A percentile compares a stretch with the other conserved stretches of the same genome.
Evolutionary conservation across 2,888 invertebrate species (phyloP).

Genomic region (Volucella inflata): DNA sequence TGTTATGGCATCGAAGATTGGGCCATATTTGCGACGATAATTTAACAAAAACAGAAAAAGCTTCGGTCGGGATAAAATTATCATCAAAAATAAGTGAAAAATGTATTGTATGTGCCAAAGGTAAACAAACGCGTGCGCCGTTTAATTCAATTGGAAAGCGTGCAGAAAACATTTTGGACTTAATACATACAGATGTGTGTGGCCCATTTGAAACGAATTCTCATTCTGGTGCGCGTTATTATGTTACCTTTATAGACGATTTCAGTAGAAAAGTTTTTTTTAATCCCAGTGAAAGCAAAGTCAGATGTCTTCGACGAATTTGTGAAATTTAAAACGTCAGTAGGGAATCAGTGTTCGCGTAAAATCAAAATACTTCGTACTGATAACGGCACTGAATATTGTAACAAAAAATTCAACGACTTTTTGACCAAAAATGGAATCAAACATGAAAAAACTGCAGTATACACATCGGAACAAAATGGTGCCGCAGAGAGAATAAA

Average conservation of each 20-base stretch:
- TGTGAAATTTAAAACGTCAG: constrained; percentile 59
- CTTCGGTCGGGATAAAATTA: background rate
- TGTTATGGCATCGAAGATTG: background rate
- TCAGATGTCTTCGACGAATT: constrained; percentile 68
- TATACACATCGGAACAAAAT: constrained; percentile 75
- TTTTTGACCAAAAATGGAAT: constrained; percentile 69
- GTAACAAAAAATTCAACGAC: constrained; percentile 62
- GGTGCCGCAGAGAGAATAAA: constrained; percentile 74
- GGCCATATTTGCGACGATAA: too few species aligned
- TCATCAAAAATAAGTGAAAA: background rate
- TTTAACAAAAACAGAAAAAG: too few species aligned
- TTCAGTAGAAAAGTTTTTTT: constrained; percentile 41
- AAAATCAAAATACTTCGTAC: constrained; percentile 67
- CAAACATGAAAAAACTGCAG: constrained; percentile 67
- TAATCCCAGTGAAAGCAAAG: constrained; percentile 58
- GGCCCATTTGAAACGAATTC: too few species aligned
- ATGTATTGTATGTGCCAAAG: constrained; percentile 5
- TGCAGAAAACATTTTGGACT: constrained; percentile 18
- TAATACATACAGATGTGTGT: background rate
- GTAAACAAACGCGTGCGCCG: constrained; percentile 20
- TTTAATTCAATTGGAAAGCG: constrained; percentile 18
- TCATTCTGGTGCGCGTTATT: constrained; percentile 75
- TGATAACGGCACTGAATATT: constrained; percentile 69
- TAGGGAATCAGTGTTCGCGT: constrained; percentile 54
- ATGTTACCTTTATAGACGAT: constrained; percentile 80